A percentile compares a stretch with the other conserved stretches of the same genome.
These are phyloP conservation scores for Palloptera scutellata DNA, from an alignment of 2,888 invertebrate genomes.

Conservation along the genomic window DNA sequence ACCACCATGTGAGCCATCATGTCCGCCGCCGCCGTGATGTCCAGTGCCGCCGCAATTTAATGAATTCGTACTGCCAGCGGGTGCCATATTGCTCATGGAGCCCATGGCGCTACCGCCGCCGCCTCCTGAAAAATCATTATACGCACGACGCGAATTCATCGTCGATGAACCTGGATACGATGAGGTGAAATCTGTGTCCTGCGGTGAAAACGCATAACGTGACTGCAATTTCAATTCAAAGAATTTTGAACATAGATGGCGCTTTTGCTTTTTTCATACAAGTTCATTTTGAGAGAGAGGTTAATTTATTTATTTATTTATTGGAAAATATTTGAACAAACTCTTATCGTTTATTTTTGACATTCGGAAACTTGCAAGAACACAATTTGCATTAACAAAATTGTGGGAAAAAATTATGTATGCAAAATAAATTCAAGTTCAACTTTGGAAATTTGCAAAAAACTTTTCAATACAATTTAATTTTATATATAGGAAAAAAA, in stretches of 20 bases:
- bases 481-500: neutral
- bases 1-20: conserved; percentile 45
- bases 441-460: conserved; percentile 31
- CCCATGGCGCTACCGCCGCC: conserved; percentile 54
- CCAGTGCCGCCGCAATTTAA: conserved; percentile 49
- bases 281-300: conserved; percentile 26
- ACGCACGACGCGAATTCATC: conserved; percentile 58
- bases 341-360: conserved; percentile 22
- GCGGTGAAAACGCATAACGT: conserved; percentile 66
- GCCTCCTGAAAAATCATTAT: conserved; percentile 59
- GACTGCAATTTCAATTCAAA: conserved; percentile 63
- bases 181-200: conserved; percentile 65
- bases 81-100: conserved; percentile 55
- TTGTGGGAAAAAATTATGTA: conserved; percentile 29
- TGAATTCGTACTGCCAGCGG: conserved; percentile 54
- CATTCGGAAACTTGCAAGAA: conserved; percentile 38
- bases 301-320: conserved; percentile 25
- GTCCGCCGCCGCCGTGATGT: conserved; percentile 51
- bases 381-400: conserved; percentile 33
- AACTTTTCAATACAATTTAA: conserved; percentile 28
- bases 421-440: conserved; percentile 22
- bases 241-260: conserved; percentile 53
- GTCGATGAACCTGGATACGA: conserved; percentile 62
- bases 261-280: conserved; percentile 53
- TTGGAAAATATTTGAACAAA: conserved; percentile 21